Evolutionary conservation across 1,140 invertebrate species (phyloP), one percentile per base, ranked within the genome.

Genomic region (Drosophila saltans): DNA sequence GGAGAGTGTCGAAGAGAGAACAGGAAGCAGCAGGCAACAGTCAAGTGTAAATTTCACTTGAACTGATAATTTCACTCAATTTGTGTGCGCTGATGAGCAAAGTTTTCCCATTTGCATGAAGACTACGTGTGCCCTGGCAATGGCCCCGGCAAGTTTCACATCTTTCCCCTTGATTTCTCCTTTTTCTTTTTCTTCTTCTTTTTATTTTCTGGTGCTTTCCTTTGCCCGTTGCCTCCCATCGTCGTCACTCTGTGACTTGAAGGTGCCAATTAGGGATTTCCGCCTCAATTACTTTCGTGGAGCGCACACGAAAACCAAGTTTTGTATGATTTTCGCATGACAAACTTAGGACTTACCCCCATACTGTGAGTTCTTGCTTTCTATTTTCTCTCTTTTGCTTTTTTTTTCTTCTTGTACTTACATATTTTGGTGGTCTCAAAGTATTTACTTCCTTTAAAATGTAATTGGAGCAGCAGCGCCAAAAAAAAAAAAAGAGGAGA

Each of bases 21-120:
- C 6, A 59, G 30, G 33, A 59, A 26, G 26, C 52, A 30, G 56
- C 56, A 58, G 57, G 33, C 57, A 40, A 16, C 57, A 59, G 33
- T 59, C 57, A 88, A 89, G 83, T 88, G 83, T 89, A 89, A 89
- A 88, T 88, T 88, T 88, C 84, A 90, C 84, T 89, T 89, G 81
- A 89, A 89, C 84, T 89, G 84, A 90, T 89, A 89, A 89, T 89
- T 89, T 89, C 75, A 89, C 84, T 89, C 84, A 89, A 89, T 89
- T 89, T 89, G 85, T 84, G 84, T 77, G 84, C 85, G 78, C 85
- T 89, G 84, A 89, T 89, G 84, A 89, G 85, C 84, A 89, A 89
- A 89, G 84, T 89, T 89, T 89, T 89, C 84, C 84, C 84, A 89
- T 89, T 89, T 89, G 80, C 84, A 89, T 84, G 67, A 60, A 59